Conservation (phyloP, 2,113 vertebrate genomes). For the Propithecus coquereli region DNA sequence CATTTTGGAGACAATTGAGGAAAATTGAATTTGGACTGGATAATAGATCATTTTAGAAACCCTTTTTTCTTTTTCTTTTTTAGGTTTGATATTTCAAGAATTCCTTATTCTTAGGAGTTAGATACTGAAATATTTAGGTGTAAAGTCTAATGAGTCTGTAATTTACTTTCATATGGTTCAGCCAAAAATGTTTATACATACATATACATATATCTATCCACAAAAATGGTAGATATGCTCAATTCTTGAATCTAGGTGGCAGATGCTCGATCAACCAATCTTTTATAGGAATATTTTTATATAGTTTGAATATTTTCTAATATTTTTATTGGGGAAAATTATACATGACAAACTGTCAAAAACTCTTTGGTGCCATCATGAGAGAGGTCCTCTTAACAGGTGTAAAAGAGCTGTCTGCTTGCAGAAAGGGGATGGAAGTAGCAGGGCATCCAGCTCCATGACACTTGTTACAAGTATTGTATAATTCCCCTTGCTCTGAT, state of each 20-base stretch:
- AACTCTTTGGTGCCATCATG: background rate
- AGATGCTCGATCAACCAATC: background rate
- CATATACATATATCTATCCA: too few species aligned
- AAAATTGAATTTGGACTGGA: background rate
- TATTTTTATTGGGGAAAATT: background rate
- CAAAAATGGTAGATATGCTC: too few species aligned
- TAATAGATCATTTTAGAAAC: background rate
- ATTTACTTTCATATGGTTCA: background rate
- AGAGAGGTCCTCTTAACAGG: background rate
- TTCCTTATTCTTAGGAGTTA: background rate
- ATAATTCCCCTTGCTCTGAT: background rate
- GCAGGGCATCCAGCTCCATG: background rate
- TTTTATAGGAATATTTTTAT: background rate
- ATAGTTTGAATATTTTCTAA: background rate
- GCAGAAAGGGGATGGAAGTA: background rate
- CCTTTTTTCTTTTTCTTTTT: too few species aligned
- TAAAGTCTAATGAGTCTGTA: background rate
- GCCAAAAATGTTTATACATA: too few species aligned
- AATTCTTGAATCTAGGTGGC: background rate
- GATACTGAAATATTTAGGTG: background rate
- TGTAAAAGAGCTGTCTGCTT: background rate
- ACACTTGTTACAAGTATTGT: background rate
- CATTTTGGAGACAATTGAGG: background rate
- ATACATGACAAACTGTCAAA: background rate
- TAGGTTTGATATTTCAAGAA: background rate